A percentile compares a stretch with the other conserved stretches of the same genome.
Conservation (phyloP, 2,113 vertebrate genomes). For the Festucalex cinctus region DNA sequence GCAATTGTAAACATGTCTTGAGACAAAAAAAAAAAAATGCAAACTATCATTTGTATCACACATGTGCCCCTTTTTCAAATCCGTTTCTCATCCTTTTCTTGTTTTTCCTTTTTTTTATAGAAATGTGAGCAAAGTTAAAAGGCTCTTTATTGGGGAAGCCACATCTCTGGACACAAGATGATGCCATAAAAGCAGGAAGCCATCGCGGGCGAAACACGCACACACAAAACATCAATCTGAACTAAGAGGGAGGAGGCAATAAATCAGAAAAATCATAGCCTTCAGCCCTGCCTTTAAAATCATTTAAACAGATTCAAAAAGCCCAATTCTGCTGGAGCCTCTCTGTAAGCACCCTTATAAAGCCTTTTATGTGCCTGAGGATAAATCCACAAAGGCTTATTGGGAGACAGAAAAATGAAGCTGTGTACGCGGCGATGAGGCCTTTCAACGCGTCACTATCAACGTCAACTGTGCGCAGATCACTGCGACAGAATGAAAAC, state of each 20-base stretch:
- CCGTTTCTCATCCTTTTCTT: slow-evolving; percentile 52
- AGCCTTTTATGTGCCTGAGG: slow-evolving; percentile 67
- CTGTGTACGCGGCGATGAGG: slow-evolving; percentile 30
- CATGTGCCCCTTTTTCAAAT: slow-evolving; percentile 36
- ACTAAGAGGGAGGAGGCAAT: slow-evolving; percentile 70
- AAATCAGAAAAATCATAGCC: slow-evolving; percentile 73
- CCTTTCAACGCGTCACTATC: slow-evolving; percentile 57
- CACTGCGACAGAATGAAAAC: slow-evolving; percentile 51
- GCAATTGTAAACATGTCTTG: slow-evolving; percentile 14
- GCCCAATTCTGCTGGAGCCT: slow-evolving; percentile 68
- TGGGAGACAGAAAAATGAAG: slow-evolving; percentile 57
- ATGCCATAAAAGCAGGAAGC: slow-evolving; percentile 75
- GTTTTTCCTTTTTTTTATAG: slow-evolving; percentile 60
- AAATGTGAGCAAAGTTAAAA: slow-evolving; percentile 75
- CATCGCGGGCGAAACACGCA: slow-evolving; percentile 31
- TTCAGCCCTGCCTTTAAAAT: slow-evolving; percentile 74
- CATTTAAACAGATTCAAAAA: slow-evolving; percentile 78
- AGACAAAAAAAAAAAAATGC: background rate
- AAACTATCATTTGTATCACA: slow-evolving; percentile 15
- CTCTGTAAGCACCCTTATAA: slow-evolving; percentile 76
- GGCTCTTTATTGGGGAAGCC: slow-evolving; percentile 75
- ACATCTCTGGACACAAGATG: slow-evolving; percentile 79
- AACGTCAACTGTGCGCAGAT: slow-evolving; percentile 49
- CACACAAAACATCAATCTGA: slow-evolving; percentile 72
- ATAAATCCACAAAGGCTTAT: slow-evolving; percentile 64